phyloP scores from a whole-genome alignment of 2,113 vertebrate genomes.

The Bombycilla garrulus region DNA sequence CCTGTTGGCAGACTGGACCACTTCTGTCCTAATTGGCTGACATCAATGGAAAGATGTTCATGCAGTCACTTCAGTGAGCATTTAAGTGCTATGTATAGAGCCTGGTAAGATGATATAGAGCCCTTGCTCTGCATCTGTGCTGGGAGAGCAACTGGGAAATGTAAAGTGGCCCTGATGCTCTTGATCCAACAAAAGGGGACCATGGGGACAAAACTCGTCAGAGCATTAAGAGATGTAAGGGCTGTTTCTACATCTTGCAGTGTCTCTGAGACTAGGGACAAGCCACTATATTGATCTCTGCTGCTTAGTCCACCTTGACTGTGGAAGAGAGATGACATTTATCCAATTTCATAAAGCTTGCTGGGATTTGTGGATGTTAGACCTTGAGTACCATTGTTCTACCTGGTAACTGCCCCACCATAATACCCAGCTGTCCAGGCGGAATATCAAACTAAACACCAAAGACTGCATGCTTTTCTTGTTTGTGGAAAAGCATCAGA shows the following conservation, averaged over 20 bases:
- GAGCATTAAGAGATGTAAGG: not conserved
- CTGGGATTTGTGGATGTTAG: not conserved
- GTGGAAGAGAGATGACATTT: not conserved
- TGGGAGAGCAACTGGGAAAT: not conserved
- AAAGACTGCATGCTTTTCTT: not conserved
- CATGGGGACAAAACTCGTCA: rapidly evolving
- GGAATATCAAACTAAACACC: not conserved
- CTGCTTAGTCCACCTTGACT: not conserved
- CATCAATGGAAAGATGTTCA: not conserved
- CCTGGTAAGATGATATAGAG: not conserved
- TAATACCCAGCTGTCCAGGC: not conserved
- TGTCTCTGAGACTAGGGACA: not conserved
- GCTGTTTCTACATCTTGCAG: not conserved
- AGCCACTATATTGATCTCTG: not conserved
- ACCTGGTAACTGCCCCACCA: not conserved
- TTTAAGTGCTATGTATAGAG: not conserved
- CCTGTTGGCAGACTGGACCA: not conserved
- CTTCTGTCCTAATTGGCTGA: not conserved
- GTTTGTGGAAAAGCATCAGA: not conserved
- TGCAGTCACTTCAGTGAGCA: not conserved
- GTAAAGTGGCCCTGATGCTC: rapidly evolving
- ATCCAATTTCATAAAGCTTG: not conserved
- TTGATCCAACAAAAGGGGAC: too few species aligned
- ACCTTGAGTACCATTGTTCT: not conserved
- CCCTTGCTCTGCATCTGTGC: not conserved